A percentile compares a stretch with the other conserved stretches of the same genome.
phyloP scores from a whole-genome alignment of 2,797 vertebrate genomes.

The Pangasius larnaudii region DNA sequence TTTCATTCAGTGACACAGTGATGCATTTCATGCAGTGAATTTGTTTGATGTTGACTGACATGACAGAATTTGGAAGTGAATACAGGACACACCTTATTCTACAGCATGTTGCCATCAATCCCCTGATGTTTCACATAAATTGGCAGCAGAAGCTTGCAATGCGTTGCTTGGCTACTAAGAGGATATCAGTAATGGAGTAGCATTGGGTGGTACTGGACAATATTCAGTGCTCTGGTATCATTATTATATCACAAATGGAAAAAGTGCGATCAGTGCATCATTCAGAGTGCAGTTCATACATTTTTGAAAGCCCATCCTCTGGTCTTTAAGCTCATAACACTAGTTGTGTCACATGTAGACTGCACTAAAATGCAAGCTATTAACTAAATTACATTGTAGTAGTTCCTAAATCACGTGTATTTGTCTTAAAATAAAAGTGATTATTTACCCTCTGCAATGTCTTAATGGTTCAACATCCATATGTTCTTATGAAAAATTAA shows the following conservation, averaged over 20 bases:
- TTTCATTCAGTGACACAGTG: not conserved
- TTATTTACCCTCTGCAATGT: conserved; percentile 37
- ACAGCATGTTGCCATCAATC: not conserved
- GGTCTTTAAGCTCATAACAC: not conserved
- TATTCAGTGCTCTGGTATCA: conserved; percentile 15
- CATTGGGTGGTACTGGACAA: not conserved
- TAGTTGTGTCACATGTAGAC: not conserved
- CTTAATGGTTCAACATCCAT: conserved; percentile 38
- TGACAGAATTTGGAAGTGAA: conserved; percentile 5
- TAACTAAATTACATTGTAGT: not conserved
- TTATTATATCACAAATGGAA: not conserved
- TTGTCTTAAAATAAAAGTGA: not conserved
- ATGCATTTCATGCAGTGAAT: not conserved
- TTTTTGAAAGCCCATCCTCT: too few species aligned
- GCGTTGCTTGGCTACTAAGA: not conserved
- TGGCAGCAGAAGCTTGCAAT: not conserved
- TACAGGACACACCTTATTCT: not conserved
- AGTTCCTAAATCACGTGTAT: not conserved
- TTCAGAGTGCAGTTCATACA: not conserved
- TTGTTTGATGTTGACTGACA: conserved; percentile 3
- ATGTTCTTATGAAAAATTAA: conserved; percentile 34
- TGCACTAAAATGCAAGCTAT: not conserved
- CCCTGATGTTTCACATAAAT: conserved; percentile 12
- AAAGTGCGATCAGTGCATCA: not conserved
- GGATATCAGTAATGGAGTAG: not conserved